Evolutionary conservation across 1,140 invertebrate species (phyloP).

Genomic region (Procambarus virginalis): DNA sequence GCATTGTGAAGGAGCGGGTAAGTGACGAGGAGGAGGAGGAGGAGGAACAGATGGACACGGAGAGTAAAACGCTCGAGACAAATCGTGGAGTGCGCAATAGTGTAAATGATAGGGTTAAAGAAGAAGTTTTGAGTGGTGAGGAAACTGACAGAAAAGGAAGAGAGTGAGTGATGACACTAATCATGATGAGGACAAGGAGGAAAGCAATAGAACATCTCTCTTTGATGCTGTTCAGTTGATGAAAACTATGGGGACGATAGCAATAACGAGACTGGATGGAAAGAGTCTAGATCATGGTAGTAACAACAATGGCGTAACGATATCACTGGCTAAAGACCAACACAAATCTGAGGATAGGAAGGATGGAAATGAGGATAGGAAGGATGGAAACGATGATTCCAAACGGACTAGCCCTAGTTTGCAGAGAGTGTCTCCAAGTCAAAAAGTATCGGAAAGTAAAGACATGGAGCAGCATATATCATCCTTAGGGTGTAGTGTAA

Average conservation of each 20-base stretch:
- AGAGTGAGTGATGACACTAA: neutral
- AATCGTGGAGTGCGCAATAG: neutral
- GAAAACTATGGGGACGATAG: conserved; percentile 63
- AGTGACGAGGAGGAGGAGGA: neutral
- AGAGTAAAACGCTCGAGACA: neutral
- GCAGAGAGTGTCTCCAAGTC: conserved; percentile 5
- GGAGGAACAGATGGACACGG: neutral
- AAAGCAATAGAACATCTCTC: conserved; percentile 35
- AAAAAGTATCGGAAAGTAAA: conserved; percentile 45
- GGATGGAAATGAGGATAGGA: conserved; percentile 31
- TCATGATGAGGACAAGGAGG: conserved; percentile 21
- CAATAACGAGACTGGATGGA: conserved; percentile 57
- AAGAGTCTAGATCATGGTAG: conserved; percentile 16
- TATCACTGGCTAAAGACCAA: conserved; percentile 31
- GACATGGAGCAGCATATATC: conserved; percentile 47
- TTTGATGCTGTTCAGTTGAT: conserved; percentile 64
- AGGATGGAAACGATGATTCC: conserved; percentile 22
- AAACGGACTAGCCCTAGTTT: conserved; percentile 17
- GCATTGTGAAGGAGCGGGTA: neutral
- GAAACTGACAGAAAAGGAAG: neutral
- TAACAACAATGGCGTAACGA: conserved; percentile 31
- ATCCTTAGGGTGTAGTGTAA: conserved; percentile 61
- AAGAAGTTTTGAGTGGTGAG: neutral
- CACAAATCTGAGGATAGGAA: conserved; percentile 26
- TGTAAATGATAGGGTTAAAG: neutral